Conservation (phyloP, 2,888 invertebrate species). For the Apamea anceps region DNA sequence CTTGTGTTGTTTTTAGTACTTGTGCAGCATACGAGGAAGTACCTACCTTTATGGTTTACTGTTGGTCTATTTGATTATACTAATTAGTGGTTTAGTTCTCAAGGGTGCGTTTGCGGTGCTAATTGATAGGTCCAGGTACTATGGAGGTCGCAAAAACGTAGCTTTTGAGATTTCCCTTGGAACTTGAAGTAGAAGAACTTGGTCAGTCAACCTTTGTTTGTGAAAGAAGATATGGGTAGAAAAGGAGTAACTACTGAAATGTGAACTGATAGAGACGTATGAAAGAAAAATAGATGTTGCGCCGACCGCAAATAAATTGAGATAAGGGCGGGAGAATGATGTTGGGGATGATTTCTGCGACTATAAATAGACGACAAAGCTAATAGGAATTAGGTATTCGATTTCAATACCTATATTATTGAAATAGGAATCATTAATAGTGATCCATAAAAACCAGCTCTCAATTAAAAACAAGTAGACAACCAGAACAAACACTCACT, state of each 20-base stretch:
- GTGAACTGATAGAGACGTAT: background rate
- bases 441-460: background rate
- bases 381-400: background rate
- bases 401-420: background rate
- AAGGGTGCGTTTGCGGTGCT: background rate
- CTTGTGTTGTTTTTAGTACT: slow-evolving; percentile 43
- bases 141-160: background rate
- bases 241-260: background rate
- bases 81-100: slow-evolving; percentile 44
- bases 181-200: background rate
- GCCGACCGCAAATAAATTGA: background rate
- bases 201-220: background rate
- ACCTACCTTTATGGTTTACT: slow-evolving; percentile 34
- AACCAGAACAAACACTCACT: slow-evolving; percentile 21
- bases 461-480: slow-evolving; percentile 28
- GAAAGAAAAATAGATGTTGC: background rate
- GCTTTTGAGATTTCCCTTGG: background rate
- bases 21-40: slow-evolving; percentile 64
- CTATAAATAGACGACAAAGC: background rate
- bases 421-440: background rate
- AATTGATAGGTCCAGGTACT: background rate
- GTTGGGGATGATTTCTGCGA: background rate
- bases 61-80: slow-evolving; percentile 13
- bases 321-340: background rate
- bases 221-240: background rate